phyloP scores from a whole-genome alignment of 2,797 vertebrate species.

The Clarias platycephalus region DNA sequence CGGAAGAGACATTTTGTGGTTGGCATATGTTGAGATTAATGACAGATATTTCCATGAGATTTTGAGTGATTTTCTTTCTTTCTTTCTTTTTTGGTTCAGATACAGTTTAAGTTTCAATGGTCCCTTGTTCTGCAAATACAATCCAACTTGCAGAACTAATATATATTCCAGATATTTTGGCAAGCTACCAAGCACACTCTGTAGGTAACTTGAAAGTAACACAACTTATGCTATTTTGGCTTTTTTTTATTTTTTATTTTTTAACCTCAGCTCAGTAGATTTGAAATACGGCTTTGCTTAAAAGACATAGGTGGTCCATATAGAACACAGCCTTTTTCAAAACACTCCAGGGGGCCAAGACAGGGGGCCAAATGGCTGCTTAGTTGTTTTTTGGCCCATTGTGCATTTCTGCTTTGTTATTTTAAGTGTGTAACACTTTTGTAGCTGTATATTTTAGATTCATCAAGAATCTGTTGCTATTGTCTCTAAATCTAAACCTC shows the following conservation, averaged over 20 bases:
- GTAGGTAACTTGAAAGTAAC: not conserved
- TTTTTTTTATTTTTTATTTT: not conserved
- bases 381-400: not conserved
- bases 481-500: not conserved
- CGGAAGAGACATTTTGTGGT: slow-evolving; percentile 33
- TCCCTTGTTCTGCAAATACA: slow-evolving; percentile 6
- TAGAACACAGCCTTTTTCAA: not conserved
- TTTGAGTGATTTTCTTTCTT: not conserved
- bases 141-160: slow-evolving; percentile 21
- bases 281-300: not conserved
- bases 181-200: not conserved
- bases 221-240: not conserved
- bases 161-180: slow-evolving; percentile 1
- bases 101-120: slow-evolving; percentile 3
- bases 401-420: not conserved
- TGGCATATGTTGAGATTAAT: slow-evolving; percentile 41
- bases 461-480: not conserved
- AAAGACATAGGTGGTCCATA: not conserved
- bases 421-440: not conserved
- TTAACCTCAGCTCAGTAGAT: not conserved
- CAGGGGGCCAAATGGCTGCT: slow-evolving; percentile 4
- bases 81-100: slow-evolving; percentile 9
- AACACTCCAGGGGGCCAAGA: not conserved
- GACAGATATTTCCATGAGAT: slow-evolving; percentile 35
- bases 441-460: not conserved